Conservation (phyloP, 2,797 vertebrate genomes). For the Mormyrops attenuatus region DNA sequence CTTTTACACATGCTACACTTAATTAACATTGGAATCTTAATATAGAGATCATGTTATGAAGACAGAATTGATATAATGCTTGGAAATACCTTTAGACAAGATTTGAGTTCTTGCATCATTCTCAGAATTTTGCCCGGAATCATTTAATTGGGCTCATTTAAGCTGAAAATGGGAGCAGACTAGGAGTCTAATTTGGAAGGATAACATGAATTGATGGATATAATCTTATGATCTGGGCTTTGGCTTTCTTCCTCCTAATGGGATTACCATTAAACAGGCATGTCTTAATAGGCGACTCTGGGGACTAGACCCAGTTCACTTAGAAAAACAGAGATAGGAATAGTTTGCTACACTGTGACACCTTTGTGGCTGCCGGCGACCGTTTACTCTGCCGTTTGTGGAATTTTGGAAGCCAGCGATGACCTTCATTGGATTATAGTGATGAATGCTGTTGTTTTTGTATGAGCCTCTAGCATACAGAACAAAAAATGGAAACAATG, state of each 20-base stretch:
- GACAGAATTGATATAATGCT: neutral
- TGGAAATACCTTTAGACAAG: neutral
- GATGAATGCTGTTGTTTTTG: neutral
- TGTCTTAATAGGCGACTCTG: neutral
- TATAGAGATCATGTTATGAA: neutral
- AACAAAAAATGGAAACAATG: neutral
- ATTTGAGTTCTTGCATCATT: neutral
- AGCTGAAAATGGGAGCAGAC: neutral
- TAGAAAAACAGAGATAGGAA: neutral
- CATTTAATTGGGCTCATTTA: constrained; percentile 1
- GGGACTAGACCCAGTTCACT: neutral
- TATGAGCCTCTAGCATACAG: neutral
- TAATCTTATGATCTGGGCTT: neutral
- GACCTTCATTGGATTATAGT: neutral
- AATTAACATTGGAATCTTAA: neutral
- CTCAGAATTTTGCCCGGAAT: neutral
- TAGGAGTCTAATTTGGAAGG: neutral
- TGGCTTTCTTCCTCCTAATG: neutral
- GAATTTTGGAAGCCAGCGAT: neutral
- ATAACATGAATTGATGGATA: neutral
- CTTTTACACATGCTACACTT: neutral
- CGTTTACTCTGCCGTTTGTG: neutral
- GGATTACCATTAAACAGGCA: neutral
- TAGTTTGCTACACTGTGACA: neutral
- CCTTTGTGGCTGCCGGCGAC: neutral